Conservation (phyloP, 37 sponge, comb jelly and placozoan genomes). For the Ianthella basta region DNA sequence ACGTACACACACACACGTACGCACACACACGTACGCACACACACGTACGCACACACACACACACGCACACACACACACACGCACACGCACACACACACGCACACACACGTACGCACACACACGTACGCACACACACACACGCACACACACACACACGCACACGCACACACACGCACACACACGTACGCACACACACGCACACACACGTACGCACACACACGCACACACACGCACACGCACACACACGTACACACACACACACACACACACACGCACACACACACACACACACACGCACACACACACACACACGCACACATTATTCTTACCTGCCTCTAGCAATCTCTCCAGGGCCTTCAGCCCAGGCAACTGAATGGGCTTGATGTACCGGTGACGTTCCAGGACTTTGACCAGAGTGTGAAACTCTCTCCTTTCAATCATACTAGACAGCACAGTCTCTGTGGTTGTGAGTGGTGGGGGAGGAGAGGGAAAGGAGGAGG, state of each 20-base stretch:
- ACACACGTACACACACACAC: constrained; percentile 14
- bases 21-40: not conserved
- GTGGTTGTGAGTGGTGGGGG: not conserved
- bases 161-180: too few species aligned
- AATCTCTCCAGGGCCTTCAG: not conserved
- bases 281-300: constrained; percentile 11
- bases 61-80: constrained; percentile 17
- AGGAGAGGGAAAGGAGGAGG: not conserved
- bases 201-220: not conserved
- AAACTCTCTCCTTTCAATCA: not conserved
- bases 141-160: not conserved
- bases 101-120: not conserved
- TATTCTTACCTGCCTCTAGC: not conserved
- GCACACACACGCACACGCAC: constrained; percentile 9
- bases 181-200: not conserved
- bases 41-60: not conserved
- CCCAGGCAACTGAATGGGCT: not conserved
- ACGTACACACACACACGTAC: not conserved
- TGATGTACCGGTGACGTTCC: not conserved
- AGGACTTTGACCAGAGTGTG: not conserved
- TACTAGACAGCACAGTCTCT: not conserved
- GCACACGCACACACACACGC: not conserved
- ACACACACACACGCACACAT: too few species aligned
- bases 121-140: not conserved
- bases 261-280: constrained; percentile 19